Conservation (phyloP, 2,888 invertebrate species). For the Cylloceria caligata region DNA sequence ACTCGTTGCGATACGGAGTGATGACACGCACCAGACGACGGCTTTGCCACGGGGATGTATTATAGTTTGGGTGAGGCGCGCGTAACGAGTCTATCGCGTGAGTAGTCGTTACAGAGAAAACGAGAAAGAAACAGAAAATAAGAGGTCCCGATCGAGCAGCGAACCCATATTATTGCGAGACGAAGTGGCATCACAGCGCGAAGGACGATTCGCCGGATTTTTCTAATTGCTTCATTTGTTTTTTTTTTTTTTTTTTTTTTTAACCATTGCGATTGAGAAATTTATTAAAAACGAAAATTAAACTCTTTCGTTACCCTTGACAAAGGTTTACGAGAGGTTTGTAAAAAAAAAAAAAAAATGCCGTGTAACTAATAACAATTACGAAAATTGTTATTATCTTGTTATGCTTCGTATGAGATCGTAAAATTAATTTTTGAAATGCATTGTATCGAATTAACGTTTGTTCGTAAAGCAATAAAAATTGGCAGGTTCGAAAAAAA, state of each 20-base stretch:
- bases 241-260: neutral
- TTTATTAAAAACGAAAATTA: too few relatives aligned
- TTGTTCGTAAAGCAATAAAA: neutral
- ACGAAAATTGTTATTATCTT: too few relatives aligned
- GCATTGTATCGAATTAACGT: neutral
- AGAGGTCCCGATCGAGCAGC: constrained; percentile 26
- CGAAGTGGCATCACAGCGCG: constrained; percentile 36
- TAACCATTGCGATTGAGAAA: neutral
- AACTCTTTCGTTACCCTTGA: neutral
- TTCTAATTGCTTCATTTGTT: too few relatives aligned
- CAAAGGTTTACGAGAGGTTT: too few relatives aligned
- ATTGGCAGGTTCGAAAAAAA: neutral
- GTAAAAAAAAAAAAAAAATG: too few relatives aligned
- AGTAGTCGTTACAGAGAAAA: constrained; percentile 15
- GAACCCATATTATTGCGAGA: constrained; percentile 21
- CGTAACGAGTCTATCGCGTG: constrained; percentile 67
- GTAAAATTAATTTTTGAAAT: too few relatives aligned
- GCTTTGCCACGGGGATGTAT: constrained; percentile 15
- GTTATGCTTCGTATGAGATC: too few relatives aligned
- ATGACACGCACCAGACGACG: constrained; percentile 60
- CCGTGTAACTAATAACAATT: too few relatives aligned
- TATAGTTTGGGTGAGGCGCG: constrained; percentile 50
- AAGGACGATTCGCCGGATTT: constrained; percentile 41
- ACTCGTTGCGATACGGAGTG: constrained; percentile 54
- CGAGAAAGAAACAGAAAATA: constrained; percentile 8